Evolutionary conservation across 2,113 vertebrate genomes (phyloP), one percentile per base, ranked within the genome.

Genomic region (Garra rufa): DNA sequence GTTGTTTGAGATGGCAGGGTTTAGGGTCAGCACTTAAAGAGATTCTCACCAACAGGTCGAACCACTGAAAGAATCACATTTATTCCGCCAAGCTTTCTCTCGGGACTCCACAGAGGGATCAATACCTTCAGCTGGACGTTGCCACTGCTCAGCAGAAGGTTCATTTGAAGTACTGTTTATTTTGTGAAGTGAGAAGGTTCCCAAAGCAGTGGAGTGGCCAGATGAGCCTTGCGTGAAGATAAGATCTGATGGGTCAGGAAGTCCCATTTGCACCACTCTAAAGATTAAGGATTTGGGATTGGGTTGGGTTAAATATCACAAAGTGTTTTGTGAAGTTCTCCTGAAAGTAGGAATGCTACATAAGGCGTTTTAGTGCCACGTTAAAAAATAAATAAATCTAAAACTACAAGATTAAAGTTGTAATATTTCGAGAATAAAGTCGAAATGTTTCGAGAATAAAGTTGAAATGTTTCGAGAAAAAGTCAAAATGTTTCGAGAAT

Each of bases 21-120:
- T 79, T 79, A 79, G 76, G 76, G 59, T 65, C 57, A 80, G 24
- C 43, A 67, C 59, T 80, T 67, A 30, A 67, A 67, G 61, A 76
- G 71, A 65, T 74, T 83, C 82, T 76, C 57, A 59, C 82, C 48
- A 77, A 63, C 59, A 67, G 57, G 34, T 77, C 59, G 30, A 43
- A 77, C 19, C 9, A 63, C 82, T 63, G 70, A 76, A 83, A 63
- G 52, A 83, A 46, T 69, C 30, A 17, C n/a, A 11, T 67, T 75
- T 63, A 43, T 48, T n/a, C 21, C 74, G 14, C 67, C 73, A 77
- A 85, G 63, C 55, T 44, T 65, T 85, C 43, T 69, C 44, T 55
- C 48, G 82, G 83, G 81, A 81, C 67, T 76, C 52, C 44, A 74
- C 67, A 82, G 19, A 46, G 70, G 87, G 78, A 87, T 87, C 86